These are phyloP conservation scores for Trichonephila clavipes DNA, from an alignment of 1,140 invertebrate genomes.

Conservation along the genomic window DNA sequence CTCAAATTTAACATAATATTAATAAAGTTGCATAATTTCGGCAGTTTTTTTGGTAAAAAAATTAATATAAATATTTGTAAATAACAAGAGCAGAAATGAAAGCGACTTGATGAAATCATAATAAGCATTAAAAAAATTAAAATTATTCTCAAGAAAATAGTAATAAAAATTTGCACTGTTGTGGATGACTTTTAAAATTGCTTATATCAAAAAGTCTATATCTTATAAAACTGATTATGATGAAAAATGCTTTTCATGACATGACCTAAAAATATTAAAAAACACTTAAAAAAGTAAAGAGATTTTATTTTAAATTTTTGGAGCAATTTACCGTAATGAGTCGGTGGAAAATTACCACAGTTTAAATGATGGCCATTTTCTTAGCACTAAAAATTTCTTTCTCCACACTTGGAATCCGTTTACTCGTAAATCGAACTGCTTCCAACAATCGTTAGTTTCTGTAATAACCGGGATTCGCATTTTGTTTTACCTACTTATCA, in stretches of 20 bases:
- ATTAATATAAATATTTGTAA: conserved; percentile 8
- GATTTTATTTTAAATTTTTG: background rate
- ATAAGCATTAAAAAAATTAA: conserved; percentile 9
- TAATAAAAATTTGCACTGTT: conserved; percentile 45
- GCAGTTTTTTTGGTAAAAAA: background rate
- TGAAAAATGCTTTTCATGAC: conserved; percentile 43
- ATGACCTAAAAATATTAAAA: conserved; percentile 50
- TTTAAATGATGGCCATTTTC: conserved; percentile 7
- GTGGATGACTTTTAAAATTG: conserved; percentile 41
- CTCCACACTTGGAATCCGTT: background rate
- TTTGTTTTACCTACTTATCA: background rate
- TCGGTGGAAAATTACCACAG: background rate
- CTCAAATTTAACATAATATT: background rate
- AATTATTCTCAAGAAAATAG: conserved; percentile 26
- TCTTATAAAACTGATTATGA: conserved; percentile 62
- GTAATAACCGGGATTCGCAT: background rate
- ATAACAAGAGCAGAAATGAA: conserved; percentile 1
- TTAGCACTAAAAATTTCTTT: background rate
- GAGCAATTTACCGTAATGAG: conserved; percentile 26
- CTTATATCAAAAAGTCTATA: conserved; percentile 44
- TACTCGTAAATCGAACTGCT: background rate
- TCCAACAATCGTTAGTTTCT: background rate
- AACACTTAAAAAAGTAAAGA: conserved; percentile 31
- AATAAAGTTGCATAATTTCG: background rate
- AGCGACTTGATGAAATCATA: background rate